phyloP scores from a whole-genome alignment of 2,888 invertebrate genomes.

The Stenolophus ochropezus region DNA sequence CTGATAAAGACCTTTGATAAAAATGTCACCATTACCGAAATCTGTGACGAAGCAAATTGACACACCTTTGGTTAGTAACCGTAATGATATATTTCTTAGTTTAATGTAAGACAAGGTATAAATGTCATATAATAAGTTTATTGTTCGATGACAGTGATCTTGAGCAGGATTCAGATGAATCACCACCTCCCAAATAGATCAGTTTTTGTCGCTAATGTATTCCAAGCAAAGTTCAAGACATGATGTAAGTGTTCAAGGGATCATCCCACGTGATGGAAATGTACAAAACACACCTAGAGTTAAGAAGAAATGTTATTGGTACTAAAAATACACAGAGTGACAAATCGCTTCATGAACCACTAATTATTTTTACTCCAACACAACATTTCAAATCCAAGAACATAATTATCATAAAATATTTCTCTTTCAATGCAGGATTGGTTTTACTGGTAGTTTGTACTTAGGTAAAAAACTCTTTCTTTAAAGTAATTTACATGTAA shows the following conservation, averaged over 20 bases:
- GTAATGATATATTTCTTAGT: neutral
- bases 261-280: constrained; percentile 24
- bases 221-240: constrained; percentile 23
- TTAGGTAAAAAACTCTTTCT: too few relatives aligned
- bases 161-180: constrained; percentile 13
- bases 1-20: too few relatives aligned
- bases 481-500: too few relatives aligned
- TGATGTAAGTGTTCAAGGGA: constrained; percentile 37
- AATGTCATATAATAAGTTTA: neutral
- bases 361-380: constrained; percentile 16
- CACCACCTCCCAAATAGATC: neutral
- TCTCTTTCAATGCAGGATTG: too few relatives aligned
- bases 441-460: too few relatives aligned
- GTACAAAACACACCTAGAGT: neutral
- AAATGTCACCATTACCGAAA: too few relatives aligned
- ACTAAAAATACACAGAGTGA: constrained; percentile 28
- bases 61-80: too few relatives aligned
- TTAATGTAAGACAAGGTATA: too few relatives aligned
- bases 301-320: constrained; percentile 29
- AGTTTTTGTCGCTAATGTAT: constrained; percentile 10
- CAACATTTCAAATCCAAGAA: neutral
- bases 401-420: constrained; percentile 12
- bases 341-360: constrained; percentile 12
- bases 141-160: neutral
- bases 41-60: too few relatives aligned